A percentile compares a stretch with the other conserved stretches of the same genome.
Conservation (phyloP, 2,888 invertebrate species). For the Ditula angustiorana region DNA sequence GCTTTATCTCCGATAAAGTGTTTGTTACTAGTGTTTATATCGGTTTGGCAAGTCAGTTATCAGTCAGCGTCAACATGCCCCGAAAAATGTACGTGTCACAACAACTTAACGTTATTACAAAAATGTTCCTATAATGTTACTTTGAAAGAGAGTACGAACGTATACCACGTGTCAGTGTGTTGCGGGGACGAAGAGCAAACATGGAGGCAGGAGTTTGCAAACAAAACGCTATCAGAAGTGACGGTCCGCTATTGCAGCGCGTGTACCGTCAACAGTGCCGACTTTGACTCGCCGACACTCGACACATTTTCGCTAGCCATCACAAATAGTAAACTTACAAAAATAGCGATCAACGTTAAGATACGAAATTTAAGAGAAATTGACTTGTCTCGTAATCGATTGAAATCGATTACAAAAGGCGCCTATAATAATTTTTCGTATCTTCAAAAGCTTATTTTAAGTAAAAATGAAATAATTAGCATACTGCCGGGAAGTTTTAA, state of each 20-base stretch:
- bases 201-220: conserved; percentile 61
- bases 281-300: conserved; percentile 62
- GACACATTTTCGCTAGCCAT: conserved; percentile 66
- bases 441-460: conserved; percentile 88
- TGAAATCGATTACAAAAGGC: conserved; percentile 80
- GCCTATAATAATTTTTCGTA: conserved; percentile 84
- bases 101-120: conserved; percentile 60
- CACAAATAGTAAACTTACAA: conserved; percentile 65
- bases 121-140: conserved; percentile 72
- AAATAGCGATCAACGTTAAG: conserved; percentile 65
- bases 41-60: conserved; percentile 67
- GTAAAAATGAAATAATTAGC: conserved; percentile 87
- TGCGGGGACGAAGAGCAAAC: conserved; percentile 59
- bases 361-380: conserved; percentile 79
- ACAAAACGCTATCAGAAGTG: conserved; percentile 69
- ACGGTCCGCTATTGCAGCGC: conserved; percentile 54
- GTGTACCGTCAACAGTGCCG: conserved; percentile 64
- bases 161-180: conserved; percentile 61
- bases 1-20: conserved; percentile 68
- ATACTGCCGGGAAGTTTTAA: conserved; percentile 86
- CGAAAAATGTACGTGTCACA: conserved; percentile 63
- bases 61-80: conserved; percentile 63
- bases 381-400: conserved; percentile 86
- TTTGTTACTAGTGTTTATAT: conserved; percentile 69
- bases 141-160: conserved; percentile 63